Conservation (phyloP, 92 coral and sea anemone species). For the Epizoanthus scotinus region DNA sequence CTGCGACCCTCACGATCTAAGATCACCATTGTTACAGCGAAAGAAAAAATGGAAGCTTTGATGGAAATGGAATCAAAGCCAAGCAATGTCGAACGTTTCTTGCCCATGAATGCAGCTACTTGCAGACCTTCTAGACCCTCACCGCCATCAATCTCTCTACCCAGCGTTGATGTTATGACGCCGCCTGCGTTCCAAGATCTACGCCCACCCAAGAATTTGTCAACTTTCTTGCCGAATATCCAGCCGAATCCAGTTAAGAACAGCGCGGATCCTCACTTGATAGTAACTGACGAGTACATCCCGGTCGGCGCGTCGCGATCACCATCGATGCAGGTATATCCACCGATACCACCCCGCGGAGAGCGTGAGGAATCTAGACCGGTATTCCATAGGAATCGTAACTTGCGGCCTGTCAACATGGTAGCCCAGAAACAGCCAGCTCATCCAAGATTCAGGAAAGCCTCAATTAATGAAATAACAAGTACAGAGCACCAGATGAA, state of each 20-base stretch:
- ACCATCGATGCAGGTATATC: background rate
- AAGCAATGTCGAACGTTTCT: slow-evolving; percentile 33
- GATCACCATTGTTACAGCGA: slow-evolving; percentile 13
- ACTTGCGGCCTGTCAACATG: slow-evolving; percentile 12
- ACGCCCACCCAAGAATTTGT: slow-evolving; percentile 3
- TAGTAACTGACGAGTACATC: slow-evolving; percentile 4
- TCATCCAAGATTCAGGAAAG: slow-evolving; percentile 9
- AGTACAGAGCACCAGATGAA: background rate
- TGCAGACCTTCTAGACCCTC: slow-evolving; percentile 37
- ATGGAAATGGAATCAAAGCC: slow-evolving; percentile 30
- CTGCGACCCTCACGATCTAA: slow-evolving; percentile 37
- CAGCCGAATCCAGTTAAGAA: slow-evolving; percentile 27
- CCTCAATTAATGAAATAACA: background rate
- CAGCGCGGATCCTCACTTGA: background rate
- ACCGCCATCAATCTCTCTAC: slow-evolving; percentile 28
- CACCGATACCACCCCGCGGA: slow-evolving; percentile 4
- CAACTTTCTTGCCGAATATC: slow-evolving; percentile 28
- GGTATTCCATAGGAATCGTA: slow-evolving; percentile 1
- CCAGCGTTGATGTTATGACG: slow-evolving; percentile 15
- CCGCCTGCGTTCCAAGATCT: slow-evolving; percentile 13
- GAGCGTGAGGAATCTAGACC: slow-evolving; percentile 15
- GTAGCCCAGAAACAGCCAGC: slow-evolving; percentile 26
- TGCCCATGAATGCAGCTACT: no score
- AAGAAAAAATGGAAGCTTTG: slow-evolving; percentile 2
- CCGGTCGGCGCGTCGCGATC: slow-evolving; percentile 10